Evolutionary conservation across 2,888 invertebrate species (phyloP), one percentile per base, ranked within the genome.

Genomic region (Poecilobothrus nobilitatus): DNA sequence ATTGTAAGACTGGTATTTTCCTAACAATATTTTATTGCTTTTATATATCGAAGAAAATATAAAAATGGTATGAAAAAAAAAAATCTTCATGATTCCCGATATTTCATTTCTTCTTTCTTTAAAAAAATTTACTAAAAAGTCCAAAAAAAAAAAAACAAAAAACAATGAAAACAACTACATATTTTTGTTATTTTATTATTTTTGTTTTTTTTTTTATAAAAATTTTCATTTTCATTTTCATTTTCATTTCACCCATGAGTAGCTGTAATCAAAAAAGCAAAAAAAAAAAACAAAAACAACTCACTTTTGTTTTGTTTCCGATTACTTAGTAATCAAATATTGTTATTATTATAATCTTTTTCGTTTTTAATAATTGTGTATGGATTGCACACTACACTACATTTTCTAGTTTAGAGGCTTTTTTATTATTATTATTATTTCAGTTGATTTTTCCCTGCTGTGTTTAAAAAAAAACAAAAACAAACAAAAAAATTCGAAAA

Each of bases 191-290:
- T n/a, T n/a, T n/a, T n/a, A n/a, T n/a, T n/a, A n/a, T n/a, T n/a
- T n/a, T 27, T 27, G 27, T 27, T 27, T 27, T 27, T 27, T 27
- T 27, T 27, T 27, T 4, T 5, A 37, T 12, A 53, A 8, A 53
- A 53, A 37, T n/a, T n/a, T n/a, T n/a, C n/a, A n/a, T n/a, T n/a
- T n/a, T n/a, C n/a, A 53, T 53, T 18, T 53, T 53, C 15, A 53
- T 53, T 53, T 53, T 53, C 53, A 53, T 53, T 53, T 53, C 53
- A 53, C 53, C n/a, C 53, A 53, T 53, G 53, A 53, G 53, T 53
- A 53, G 53, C 53, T 53, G 53, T 18, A 53, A 53, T 53, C 53
- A 53, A 41, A 41, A 41, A 41, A 41, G 10, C 37, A 37, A 15
- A 41, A 41, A 41, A 41, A 3, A 41, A 41, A 3, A 41, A 41